A percentile compares a stretch with the other conserved stretches of the same genome.
phyloP scores from a whole-genome alignment of 2,888 invertebrate genomes.

The Synanthedon vespiformis region DNA sequence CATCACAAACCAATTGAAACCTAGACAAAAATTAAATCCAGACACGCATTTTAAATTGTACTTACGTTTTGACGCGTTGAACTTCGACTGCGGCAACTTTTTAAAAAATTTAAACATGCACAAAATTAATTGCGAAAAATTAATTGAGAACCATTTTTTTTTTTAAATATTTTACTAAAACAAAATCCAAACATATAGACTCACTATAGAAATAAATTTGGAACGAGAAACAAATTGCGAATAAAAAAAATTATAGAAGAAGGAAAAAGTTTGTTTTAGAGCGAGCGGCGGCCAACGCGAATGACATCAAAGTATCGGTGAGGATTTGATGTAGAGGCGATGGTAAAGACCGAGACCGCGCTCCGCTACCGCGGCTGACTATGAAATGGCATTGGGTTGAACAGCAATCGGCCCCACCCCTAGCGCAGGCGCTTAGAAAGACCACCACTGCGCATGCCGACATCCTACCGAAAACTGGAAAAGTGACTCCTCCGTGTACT shows the following conservation, averaged over 20 bases:
- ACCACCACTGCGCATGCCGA: slow-evolving; percentile 54
- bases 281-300: slow-evolving; percentile 56
- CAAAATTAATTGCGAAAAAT: slow-evolving; percentile 46
- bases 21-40: not conserved
- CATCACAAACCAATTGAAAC: not conserved
- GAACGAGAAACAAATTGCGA: slow-evolving; percentile 26
- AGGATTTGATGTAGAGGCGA: slow-evolving; percentile 24
- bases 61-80: slow-evolving; percentile 17
- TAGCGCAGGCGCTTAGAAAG: slow-evolving; percentile 48
- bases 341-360: slow-evolving; percentile 28
- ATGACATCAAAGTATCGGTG: slow-evolving; percentile 21
- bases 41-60: slow-evolving; percentile 7
- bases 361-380: slow-evolving; percentile 59
- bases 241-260: slow-evolving; percentile 39
- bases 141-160: slow-evolving; percentile 22
- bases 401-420: slow-evolving; percentile 59
- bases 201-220: slow-evolving; percentile 36
- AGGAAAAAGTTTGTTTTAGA: slow-evolving; percentile 27
- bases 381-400: slow-evolving; percentile 60
- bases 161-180: slow-evolving; percentile 14
- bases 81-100: slow-evolving; percentile 8
- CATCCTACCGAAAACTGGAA: slow-evolving; percentile 67
- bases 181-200: slow-evolving; percentile 32
- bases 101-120: slow-evolving; percentile 22
- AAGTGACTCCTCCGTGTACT: slow-evolving; percentile 69